Percentiles rank a stretch among this genome's conserved stretches.
Conservation (phyloP, 2,888 invertebrate species). For the Saturnia japonica region DNA sequence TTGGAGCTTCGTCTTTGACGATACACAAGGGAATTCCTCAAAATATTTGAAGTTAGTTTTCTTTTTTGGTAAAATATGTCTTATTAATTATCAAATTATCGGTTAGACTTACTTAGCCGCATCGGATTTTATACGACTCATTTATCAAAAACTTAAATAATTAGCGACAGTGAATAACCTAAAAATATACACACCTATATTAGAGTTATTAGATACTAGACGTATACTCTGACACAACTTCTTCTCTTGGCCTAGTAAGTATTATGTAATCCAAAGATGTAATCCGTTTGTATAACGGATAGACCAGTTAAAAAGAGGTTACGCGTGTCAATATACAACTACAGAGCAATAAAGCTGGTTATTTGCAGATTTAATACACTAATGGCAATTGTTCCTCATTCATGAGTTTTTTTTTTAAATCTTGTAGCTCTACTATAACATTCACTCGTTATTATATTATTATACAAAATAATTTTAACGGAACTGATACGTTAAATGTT, state of each 20-base stretch:
- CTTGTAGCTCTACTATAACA: neutral
- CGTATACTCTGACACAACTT: constrained; percentile 44
- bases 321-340: constrained; percentile 31
- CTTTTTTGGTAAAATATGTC: too few species aligned
- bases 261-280: constrained; percentile 57
- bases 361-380: neutral
- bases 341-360: constrained; percentile 25
- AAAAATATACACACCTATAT: neutral
- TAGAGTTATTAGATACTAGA: constrained; percentile 10
- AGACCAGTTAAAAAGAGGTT: constrained; percentile 40
- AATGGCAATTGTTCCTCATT: neutral
- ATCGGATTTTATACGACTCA: too few species aligned
- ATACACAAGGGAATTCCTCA: too few species aligned
- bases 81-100: too few species aligned
- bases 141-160: neutral
- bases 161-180: neutral
- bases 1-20: too few species aligned
- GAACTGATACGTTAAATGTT: neutral
- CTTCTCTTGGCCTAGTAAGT: constrained; percentile 49
- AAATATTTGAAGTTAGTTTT: too few species aligned
- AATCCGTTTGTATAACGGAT: constrained; percentile 54
- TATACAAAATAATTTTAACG: neutral
- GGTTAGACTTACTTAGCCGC: too few species aligned
- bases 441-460: neutral
- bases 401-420: neutral